A percentile compares a stretch with the other conserved stretches of the same genome.
phyloP scores from a whole-genome alignment of 2,888 invertebrate species.

The Leptinotarsa rubiginosa region DNA sequence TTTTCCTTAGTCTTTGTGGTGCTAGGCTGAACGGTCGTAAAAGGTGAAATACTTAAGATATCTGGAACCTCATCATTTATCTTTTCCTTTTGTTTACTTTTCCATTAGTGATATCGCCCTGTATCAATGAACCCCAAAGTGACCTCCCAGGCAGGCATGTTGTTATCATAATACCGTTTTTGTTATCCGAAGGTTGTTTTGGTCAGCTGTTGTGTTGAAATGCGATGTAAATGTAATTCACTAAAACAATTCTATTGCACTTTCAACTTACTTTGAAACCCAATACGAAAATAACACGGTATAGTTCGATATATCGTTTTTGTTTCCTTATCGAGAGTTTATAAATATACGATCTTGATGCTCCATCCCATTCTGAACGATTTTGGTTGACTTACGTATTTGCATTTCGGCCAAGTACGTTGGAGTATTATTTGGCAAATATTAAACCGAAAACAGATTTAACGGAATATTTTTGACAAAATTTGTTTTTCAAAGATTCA shows the following conservation, averaged over 20 bases:
- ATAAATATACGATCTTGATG: background rate
- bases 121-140: constrained; percentile 9
- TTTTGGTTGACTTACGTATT: constrained; percentile 7
- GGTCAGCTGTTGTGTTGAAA: constrained; percentile 28
- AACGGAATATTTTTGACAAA: background rate
- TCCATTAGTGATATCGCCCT: background rate
- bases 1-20: too few species aligned
- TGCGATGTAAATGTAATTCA: background rate
- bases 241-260: background rate
- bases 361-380: background rate
- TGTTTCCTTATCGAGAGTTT: constrained; percentile 22
- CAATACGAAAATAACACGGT: background rate
- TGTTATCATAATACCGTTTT: constrained; percentile 17
- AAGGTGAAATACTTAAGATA: too few species aligned
- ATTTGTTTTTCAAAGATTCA: background rate
- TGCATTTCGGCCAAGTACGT: constrained; percentile 8
- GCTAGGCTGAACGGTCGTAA: too few species aligned
- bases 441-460: background rate
- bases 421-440: background rate
- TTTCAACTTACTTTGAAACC: background rate
- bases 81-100: background rate
- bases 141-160: constrained; percentile 24
- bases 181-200: constrained; percentile 29
- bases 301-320: background rate
- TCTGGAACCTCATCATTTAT: too few species aligned